Percentiles rank a stretch among this genome's conserved stretches.
phyloP scores from a whole-genome alignment of 1,140 invertebrate genomes.

The Drosophila novamexicana region DNA sequence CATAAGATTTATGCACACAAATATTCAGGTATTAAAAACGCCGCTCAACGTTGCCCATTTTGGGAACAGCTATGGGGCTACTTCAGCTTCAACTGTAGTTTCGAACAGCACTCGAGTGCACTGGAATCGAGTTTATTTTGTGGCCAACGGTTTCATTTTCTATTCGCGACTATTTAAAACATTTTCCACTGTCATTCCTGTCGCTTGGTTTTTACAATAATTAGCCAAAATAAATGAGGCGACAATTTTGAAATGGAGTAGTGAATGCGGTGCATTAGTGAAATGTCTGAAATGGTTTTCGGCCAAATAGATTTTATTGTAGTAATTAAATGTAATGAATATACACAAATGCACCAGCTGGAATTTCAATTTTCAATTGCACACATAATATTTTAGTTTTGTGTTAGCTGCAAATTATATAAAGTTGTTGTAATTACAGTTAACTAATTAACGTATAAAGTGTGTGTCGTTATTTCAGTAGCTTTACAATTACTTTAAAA shows the following conservation, averaged over 20 bases:
- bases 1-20: slow-evolving; percentile 64
- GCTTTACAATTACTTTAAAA: no score
- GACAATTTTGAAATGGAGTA: slow-evolving; percentile 38
- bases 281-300: slow-evolving; percentile 42
- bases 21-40: slow-evolving; percentile 51
- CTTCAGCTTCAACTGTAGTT: slow-evolving; percentile 3
- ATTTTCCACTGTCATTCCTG: slow-evolving; percentile 36
- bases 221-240: slow-evolving; percentile 69
- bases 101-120: slow-evolving; percentile 18
- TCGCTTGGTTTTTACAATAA: slow-evolving; percentile 58
- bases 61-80: slow-evolving; percentile 3
- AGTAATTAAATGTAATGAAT: not conserved
- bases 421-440: no score
- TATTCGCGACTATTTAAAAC: slow-evolving; percentile 33
- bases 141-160: slow-evolving; percentile 42
- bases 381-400: not conserved
- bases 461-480: no score
- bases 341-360: not conserved
- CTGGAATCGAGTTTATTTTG: slow-evolving; percentile 21
- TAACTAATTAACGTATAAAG: no score
- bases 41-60: slow-evolving; percentile 23
- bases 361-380: not conserved
- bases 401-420: no score
- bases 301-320: slow-evolving; percentile 11
- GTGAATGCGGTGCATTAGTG: slow-evolving; percentile 52